Evolutionary conservation across 2,888 invertebrate genomes (phyloP).

Genomic region (Pycnomerus fuliginosus): DNA sequence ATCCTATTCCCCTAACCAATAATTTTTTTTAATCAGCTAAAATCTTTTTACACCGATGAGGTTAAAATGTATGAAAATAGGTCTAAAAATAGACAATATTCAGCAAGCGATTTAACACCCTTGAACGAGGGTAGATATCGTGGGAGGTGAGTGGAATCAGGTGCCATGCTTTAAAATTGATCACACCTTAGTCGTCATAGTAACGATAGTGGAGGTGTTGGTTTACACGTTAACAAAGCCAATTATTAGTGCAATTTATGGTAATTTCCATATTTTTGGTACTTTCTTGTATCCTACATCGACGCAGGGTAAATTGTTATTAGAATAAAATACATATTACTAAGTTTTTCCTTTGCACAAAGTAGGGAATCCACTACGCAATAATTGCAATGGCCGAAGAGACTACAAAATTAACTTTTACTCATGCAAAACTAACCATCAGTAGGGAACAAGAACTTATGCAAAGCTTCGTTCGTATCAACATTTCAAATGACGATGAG

Average conservation of each 20-base stretch:
- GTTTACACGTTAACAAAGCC: slow-evolving; percentile 14
- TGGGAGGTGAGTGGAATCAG: slow-evolving; percentile 7
- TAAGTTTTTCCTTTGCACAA: no score
- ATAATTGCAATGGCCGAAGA: slow-evolving; percentile 26
- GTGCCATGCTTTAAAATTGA: slow-evolving; percentile 34
- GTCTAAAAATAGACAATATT: no score
- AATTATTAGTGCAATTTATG: slow-evolving; percentile 9
- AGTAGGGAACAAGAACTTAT: slow-evolving; percentile 71
- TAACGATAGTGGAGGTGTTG: slow-evolving; percentile 36
- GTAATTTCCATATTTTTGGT: slow-evolving; percentile 2
- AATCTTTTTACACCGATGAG: no score
- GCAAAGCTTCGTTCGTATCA: slow-evolving; percentile 77
- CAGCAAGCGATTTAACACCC: no score
- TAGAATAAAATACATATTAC: no score
- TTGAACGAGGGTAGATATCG: slow-evolving; percentile 3
- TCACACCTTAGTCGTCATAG: slow-evolving; percentile 44
- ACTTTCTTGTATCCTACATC: neutral
- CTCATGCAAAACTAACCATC: slow-evolving; percentile 35
- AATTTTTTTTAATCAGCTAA: no score
- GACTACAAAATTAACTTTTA: neutral
- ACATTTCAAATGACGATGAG: slow-evolving; percentile 58
- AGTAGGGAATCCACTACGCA: no score
- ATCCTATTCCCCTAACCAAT: no score
- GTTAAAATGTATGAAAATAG: no score
- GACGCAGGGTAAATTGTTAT: no score